Evolutionary conservation across 2,113 vertebrate genomes (phyloP).

Genomic region (Porphyrio hochstetteri): DNA sequence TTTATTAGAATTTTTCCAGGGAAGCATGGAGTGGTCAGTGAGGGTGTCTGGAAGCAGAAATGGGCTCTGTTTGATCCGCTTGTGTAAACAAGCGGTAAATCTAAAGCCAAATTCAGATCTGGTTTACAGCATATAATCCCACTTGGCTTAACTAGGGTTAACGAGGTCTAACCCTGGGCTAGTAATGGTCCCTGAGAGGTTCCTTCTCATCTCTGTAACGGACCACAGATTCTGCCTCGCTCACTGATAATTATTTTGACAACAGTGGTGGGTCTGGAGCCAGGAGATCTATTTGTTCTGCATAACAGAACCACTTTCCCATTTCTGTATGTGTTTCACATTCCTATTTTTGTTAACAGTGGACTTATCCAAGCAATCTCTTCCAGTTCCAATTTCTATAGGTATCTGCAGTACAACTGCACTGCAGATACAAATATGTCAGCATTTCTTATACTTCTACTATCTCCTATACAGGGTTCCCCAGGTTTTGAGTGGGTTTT

Average conservation of each 20-base stretch:
- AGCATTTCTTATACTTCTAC: background rate
- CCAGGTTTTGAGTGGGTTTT: background rate
- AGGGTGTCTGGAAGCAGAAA: conserved; percentile 18
- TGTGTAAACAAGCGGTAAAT: conserved; percentile 47
- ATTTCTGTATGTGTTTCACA: background rate
- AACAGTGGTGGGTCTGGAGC: background rate
- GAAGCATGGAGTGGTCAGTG: background rate
- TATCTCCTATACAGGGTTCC: background rate
- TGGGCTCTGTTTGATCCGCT: background rate
- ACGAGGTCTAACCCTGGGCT: background rate
- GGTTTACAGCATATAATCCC: conserved; percentile 21
- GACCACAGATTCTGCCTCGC: background rate
- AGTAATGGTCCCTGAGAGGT: conserved; percentile 7
- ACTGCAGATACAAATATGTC: background rate
- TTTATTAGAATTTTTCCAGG: conserved; percentile 46
- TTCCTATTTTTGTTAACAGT: background rate
- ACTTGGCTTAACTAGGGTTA: conserved; percentile 31
- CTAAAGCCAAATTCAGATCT: conserved; percentile 42
- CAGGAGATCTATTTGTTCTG: conserved; percentile 19
- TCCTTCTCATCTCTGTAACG: background rate
- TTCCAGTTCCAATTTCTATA: background rate
- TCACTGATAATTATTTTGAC: background rate
- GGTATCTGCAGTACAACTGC: background rate
- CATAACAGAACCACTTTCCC: background rate
- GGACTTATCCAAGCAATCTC: background rate